Evolutionary conservation across 2,888 invertebrate genomes (phyloP), one percentile per base, ranked within the genome.

Genomic region (Eristalis pertinax): DNA sequence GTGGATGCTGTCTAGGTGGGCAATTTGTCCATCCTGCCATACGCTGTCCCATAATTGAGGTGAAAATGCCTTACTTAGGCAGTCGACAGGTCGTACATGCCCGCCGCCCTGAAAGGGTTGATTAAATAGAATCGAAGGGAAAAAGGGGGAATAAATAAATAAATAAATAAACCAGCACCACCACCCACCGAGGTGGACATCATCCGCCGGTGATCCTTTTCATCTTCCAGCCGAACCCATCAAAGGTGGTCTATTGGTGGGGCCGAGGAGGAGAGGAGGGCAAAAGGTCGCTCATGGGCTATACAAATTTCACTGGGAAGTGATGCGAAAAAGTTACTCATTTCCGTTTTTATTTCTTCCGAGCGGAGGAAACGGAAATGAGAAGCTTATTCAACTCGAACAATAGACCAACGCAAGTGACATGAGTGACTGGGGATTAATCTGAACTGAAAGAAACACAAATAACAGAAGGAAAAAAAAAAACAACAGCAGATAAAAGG

Each of bases 381-480:
- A 83, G 79, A 84, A 83, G 75, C 79, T 87, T 83, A 83, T 78
- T 84, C 86, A 79, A 63, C 72, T 62, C 67, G 75, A 87, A 87
- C 79, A 75, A 74, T 26, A 41, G 65, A 63, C 29, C 75, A 58
- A 13, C 56, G 62, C 56, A 64, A 69, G 50, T 62, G 70, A 63
- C 22, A 43, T 63, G 43, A 60, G 11, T 11, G 29, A 50, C 43
- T 56, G 62, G 58, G 32, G 41, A 63, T 29, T 32, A 63, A 50
- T 41, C 50, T 8, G 50, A n/a, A n/a, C n/a, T n/a, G n/a, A 43
- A n/a, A 19, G 50, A 19, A 50, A 50, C 50, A 19, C 5, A n/a
- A 50, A 50, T 19, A 19, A 8, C 8, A n/a, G n/a, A n/a, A 50
- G 15, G n/a, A 43, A 4, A 43, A 15, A 43, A 26, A 43, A n/a